Evolutionary conservation across 2,888 invertebrate genomes (phyloP).

Genomic region (Parasteatoda lunata): DNA sequence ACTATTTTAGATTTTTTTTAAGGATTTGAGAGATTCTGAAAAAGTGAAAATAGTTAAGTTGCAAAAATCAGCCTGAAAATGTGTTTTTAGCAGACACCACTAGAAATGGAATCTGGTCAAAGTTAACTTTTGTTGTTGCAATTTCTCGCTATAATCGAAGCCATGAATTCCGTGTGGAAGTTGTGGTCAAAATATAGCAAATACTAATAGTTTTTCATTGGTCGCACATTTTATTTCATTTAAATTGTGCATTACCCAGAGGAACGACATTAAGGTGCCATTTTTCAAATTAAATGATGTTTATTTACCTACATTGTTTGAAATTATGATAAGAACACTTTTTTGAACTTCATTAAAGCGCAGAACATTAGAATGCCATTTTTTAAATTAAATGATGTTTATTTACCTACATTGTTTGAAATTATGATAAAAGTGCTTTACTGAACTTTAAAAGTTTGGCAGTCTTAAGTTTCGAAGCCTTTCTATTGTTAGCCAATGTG

Average conservation of each 20-base stretch:
- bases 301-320: slow-evolving; percentile 28
- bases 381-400: neutral
- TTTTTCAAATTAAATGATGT: neutral
- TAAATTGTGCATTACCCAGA: slow-evolving; percentile 40
- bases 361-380: slow-evolving; percentile 3
- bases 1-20: no score
- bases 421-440: neutral
- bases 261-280: slow-evolving; percentile 7
- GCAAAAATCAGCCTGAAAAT: slow-evolving; percentile 5
- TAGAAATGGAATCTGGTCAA: slow-evolving; percentile 23
- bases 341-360: neutral
- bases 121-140: slow-evolving; percentile 29
- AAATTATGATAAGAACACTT: neutral
- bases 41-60: neutral
- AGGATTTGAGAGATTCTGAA: no score
- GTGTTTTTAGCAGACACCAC: neutral
- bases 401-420: slow-evolving; percentile 29
- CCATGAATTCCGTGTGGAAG: neutral
- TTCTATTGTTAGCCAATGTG: no score
- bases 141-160: slow-evolving; percentile 13
- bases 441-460: neutral
- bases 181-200: slow-evolving; percentile 42
- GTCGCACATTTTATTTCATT: slow-evolving; percentile 34
- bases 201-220: slow-evolving; percentile 23
- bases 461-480: no score